Evolutionary conservation across 2,113 vertebrate species (phyloP), one percentile per base, ranked within the genome.

Genomic region (Sander lucioperca): DNA sequence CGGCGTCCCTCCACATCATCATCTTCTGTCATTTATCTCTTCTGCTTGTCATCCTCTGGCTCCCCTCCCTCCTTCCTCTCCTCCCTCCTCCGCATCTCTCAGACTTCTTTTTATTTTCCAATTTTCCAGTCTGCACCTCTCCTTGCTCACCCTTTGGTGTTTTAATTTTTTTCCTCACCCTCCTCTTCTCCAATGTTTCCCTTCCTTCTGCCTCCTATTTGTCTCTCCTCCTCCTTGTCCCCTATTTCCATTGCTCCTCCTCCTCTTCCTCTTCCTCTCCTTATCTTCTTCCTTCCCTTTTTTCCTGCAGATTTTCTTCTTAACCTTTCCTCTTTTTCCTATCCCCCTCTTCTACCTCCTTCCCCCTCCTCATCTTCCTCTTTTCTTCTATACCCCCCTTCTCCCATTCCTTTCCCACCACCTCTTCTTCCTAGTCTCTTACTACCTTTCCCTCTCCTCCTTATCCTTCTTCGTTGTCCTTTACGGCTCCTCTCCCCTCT

Each of bases 1-100:
- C 78, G 14, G 61, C 14, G 11, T 80, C 80, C 59, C 69, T 81
- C 64, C 64, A 70, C 62, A 76, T 91, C 67, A 76, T 91, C 67
- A 74, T 74, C 39, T 62, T 56, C 70, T 61, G 74, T 82, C 83
- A 0, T 88, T 86, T 75, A 57, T 81, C 68, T 84, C 68, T n/a
- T n/a, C 62, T 19, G 3, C 72, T 64, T 67, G 16, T 74, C 64
- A 70, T 72, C 76, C 27, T 47, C 54, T 48, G 11, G 47, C 45
- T 16, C 77, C 19, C 13, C 39, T 39, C 39, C 58, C 48, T 13
- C 13, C 19, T 11, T 45, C 8, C 30, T 48, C n/a, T 14, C 62
- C 18, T n/a, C 33, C 19, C 48, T 61, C 54, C 6, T 21, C 12
- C 21, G 5, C 48, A 59, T 51, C 59, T 36, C 48, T 59, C 45